A percentile compares a stretch with the other conserved stretches of the same genome.
phyloP scores from a whole-genome alignment of 2,113 vertebrate genomes.

The Sarotherodon lohbergeri region DNA sequence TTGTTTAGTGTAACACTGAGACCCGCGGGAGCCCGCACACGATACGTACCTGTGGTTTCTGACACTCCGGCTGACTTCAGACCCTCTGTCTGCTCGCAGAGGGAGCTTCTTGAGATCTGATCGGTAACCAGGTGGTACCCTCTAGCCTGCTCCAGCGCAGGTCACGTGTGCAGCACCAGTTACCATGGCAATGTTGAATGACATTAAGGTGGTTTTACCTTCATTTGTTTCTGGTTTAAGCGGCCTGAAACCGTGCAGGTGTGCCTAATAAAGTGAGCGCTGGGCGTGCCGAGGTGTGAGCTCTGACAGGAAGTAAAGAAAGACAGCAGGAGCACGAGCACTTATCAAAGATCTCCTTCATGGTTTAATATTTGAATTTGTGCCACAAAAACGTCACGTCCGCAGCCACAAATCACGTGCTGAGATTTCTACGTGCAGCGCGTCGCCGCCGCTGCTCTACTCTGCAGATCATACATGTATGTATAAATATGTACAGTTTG shows the following conservation, averaged over 20 bases:
- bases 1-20: neutral
- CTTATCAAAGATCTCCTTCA: slow-evolving; percentile 73
- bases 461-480: slow-evolving; percentile 53
- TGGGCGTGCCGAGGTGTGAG: neutral
- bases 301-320: neutral
- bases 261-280: neutral
- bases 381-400: slow-evolving; percentile 60
- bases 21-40: neutral
- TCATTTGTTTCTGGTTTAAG: neutral
- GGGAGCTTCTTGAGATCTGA: neutral
- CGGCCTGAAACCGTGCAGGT: neutral
- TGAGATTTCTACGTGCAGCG: slow-evolving; percentile 31
- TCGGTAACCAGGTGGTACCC: neutral
- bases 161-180: neutral
- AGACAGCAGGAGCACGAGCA: neutral
- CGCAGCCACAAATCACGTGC: slow-evolving; percentile 54
- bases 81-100: neutral
- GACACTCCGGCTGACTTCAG: neutral
- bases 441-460: slow-evolving; percentile 24
- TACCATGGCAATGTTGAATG: neutral
- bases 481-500: slow-evolving; percentile 71
- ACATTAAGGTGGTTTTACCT: neutral
- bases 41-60: neutral
- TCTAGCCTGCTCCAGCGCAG: neutral
- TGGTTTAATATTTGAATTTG: slow-evolving; percentile 63